Conservation (phyloP, 2,797 vertebrate species). For the Limosa lapponica region DNA sequence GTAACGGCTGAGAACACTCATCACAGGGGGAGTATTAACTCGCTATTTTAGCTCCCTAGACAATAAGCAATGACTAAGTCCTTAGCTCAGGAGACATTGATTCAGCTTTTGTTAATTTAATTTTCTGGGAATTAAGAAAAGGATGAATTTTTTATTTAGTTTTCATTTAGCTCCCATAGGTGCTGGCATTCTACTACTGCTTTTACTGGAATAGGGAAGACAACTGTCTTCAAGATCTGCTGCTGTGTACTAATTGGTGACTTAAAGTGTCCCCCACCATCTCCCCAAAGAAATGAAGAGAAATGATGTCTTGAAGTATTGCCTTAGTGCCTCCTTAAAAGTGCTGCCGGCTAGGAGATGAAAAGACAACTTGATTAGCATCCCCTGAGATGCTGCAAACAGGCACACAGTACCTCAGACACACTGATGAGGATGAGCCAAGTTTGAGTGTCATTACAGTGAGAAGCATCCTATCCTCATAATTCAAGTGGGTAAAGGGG, state of each 20-base stretch:
- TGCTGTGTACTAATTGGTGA: not conserved
- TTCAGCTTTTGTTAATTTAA: not conserved
- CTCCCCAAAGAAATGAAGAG: not conserved
- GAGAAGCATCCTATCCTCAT: slow-evolving; percentile 13
- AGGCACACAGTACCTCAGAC: not conserved
- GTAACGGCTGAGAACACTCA: not conserved
- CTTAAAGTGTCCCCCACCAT: not conserved
- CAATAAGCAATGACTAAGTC: not conserved
- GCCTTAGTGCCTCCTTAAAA: not conserved
- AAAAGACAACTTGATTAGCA: slow-evolving; percentile 27
- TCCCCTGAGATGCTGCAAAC: not conserved
- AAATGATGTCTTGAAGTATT: not conserved
- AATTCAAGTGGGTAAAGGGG: slow-evolving; percentile 12
- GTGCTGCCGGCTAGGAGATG: not conserved
- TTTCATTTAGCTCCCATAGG: not conserved
- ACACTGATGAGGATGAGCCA: not conserved
- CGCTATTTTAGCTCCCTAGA: not conserved
- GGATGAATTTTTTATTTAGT: not conserved
- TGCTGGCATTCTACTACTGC: not conserved
- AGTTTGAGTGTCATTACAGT: not conserved
- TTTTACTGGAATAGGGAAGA: not conserved
- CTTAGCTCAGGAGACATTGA: not conserved
- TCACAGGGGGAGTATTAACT: not conserved
- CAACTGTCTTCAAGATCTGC: not conserved
- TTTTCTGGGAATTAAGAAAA: not conserved